These are phyloP conservation scores for Oceanodroma tethys DNA, from an alignment of 2,113 vertebrate genomes.

Conservation along the genomic window DNA sequence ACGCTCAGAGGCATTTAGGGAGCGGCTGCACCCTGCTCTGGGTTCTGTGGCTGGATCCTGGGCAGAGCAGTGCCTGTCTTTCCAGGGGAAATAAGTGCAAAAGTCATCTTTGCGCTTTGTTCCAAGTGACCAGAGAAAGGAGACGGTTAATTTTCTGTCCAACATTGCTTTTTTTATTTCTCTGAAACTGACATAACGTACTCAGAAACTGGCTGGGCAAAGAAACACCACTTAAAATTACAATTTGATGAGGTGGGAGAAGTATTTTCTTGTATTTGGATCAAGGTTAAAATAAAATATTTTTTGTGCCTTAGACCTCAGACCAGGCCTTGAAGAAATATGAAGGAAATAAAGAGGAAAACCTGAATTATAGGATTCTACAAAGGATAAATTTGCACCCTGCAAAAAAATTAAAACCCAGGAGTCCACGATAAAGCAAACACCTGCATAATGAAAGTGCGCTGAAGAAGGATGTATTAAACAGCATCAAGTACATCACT, in stretches of 20 bases:
- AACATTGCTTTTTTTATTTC: fast-evolving
- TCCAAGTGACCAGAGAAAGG: background rate
- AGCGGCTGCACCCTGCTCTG: background rate
- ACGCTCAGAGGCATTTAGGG: background rate
- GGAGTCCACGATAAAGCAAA: background rate
- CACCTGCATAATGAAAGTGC: background rate
- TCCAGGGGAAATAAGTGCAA: background rate
- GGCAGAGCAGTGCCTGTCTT: background rate
- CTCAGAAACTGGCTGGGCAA: background rate
- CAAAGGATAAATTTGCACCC: background rate
- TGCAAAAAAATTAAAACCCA: background rate
- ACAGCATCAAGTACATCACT: background rate
- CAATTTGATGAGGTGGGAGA: background rate
- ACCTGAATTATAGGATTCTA: background rate
- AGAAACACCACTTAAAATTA: background rate
- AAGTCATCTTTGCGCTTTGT: background rate
- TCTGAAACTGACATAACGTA: fast-evolving
- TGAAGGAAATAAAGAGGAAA: background rate
- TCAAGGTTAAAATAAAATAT: background rate
- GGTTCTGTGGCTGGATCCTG: background rate
- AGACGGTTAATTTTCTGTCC: background rate
- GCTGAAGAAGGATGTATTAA: background rate
- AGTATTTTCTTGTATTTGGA: background rate
- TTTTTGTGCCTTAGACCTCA: background rate
- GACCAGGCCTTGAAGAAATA: background rate